phyloP scores from a whole-genome alignment of 2,888 invertebrate species.

The Gymnoscelis rufifasciata region DNA sequence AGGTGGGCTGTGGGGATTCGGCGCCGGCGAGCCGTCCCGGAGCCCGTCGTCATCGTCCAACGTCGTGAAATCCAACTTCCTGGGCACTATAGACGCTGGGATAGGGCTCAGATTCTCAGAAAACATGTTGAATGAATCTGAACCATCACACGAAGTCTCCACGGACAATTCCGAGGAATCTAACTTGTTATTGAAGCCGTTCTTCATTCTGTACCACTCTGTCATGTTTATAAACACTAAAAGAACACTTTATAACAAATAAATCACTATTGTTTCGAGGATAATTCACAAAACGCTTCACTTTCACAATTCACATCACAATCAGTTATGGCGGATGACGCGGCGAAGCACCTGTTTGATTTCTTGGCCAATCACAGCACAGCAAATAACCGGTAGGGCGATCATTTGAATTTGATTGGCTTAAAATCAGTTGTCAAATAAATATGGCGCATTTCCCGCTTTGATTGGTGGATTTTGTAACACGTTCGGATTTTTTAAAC shows the following conservation, averaged over 20 bases:
- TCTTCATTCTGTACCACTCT: slow-evolving; percentile 71
- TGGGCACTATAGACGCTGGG: slow-evolving; percentile 73
- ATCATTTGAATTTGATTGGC: slow-evolving; percentile 58
- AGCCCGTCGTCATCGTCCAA: slow-evolving; percentile 69
- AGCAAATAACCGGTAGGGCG: slow-evolving; percentile 61
- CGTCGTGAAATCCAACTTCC: slow-evolving; percentile 79
- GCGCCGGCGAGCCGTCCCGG: slow-evolving; percentile 50
- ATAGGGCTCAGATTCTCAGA: slow-evolving; percentile 80
- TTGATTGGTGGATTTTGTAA: slow-evolving; percentile 33
- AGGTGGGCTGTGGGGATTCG: slow-evolving; percentile 70
- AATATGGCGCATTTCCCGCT: slow-evolving; percentile 29
- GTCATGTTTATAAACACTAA: slow-evolving; percentile 60
- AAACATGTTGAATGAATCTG: slow-evolving; percentile 79
- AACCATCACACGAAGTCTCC: slow-evolving; percentile 82
- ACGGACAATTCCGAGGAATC: slow-evolving; percentile 78
- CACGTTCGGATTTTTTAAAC: slow-evolving; percentile 40
- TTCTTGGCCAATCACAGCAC: slow-evolving; percentile 52
- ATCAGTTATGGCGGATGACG: slow-evolving; percentile 74
- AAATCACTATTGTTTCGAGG: slow-evolving; percentile 42
- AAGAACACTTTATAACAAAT: slow-evolving; percentile 46
- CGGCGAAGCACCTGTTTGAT: slow-evolving; percentile 74
- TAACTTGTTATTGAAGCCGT: slow-evolving; percentile 53
- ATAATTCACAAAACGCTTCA: slow-evolving; percentile 54
- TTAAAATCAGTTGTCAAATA: slow-evolving; percentile 45
- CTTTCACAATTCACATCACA: slow-evolving; percentile 51